Base-by-base conservation (phyloP, 2,113 vertebrate species). In the Stigmatopora nigra region DNA sequence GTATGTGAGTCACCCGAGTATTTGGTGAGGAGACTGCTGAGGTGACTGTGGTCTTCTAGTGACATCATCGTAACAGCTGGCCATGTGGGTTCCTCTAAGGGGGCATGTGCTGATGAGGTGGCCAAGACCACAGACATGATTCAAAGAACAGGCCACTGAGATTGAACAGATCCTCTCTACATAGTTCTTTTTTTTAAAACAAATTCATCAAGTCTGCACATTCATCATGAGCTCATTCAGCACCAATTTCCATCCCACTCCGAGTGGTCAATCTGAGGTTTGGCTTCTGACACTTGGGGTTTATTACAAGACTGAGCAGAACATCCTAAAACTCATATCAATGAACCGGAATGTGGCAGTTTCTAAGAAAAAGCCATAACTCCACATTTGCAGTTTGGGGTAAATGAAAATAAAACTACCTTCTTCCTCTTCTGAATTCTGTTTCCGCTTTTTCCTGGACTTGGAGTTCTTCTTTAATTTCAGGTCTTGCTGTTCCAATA, bases 391-490 rank as follows among this genome's bases (percentile, higher is more conserved):
- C 61, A 22, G 61, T 58, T 61, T 70, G 15, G 3, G 17, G 19
- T 3, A 61, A n/a, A 17, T 44, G 1, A 44, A 8, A 16, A 35
- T 7, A 35, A 31, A 75, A 65, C 46, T 81, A 91, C 90, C 84
- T 68, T 89, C 90, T 51, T 94, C 94, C 31, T 94, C 92, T 0
- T 95, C 93, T 0, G 88, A 85, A 70, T 91, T 94, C 76, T 95
- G 93, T 80, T 94, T 96, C 74, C 93, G 88, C 84, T 96, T 96
- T 81, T 96, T 96, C 71, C 93, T 90, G 67, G 93, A 94, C 88
- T 95, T 96, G 65, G 93, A 93, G 72, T 92, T 92, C 83, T 95
- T 96, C 89, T 96, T 96, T 68, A 86, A 88, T 84, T 94, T 94
- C 58, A 93, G 79, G 69, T 96, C 93, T 80, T 91, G 88, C 72